Evolutionary conservation across 2,888 invertebrate genomes (phyloP).

Genomic region (Cremastobaeus sp.): DNA sequence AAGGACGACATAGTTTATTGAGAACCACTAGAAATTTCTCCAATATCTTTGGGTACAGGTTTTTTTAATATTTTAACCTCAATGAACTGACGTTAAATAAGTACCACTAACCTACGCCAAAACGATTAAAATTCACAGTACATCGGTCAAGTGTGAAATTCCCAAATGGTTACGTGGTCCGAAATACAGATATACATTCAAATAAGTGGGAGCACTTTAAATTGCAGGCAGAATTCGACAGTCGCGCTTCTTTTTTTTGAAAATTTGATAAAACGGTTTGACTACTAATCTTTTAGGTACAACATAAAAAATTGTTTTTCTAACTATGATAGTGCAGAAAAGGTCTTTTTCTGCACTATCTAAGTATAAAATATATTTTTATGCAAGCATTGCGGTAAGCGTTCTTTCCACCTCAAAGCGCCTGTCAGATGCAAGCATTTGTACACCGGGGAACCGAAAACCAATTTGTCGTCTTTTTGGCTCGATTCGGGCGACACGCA

Average conservation of each 20-base stretch:
- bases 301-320: background rate
- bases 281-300: background rate
- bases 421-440: constrained; percentile 13
- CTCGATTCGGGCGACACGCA: background rate
- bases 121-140: constrained; percentile 41
- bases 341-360: no score
- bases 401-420: background rate
- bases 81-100: constrained; percentile 14
- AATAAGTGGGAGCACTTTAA: constrained; percentile 31
- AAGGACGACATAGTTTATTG: no score
- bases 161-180: constrained; percentile 54
- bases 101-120: constrained; percentile 55
- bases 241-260: constrained; percentile 34
- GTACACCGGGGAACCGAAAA: constrained; percentile 26
- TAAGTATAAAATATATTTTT: no score
- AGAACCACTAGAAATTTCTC: no score
- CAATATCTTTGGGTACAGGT: background rate
- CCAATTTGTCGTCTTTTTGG: background rate
- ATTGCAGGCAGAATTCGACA: constrained; percentile 27
- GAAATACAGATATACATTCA: constrained; percentile 41
- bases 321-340: background rate
- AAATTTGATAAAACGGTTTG: background rate
- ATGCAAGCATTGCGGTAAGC: background rate
- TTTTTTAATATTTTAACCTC: background rate
- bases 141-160: constrained; percentile 53